These are phyloP conservation scores for Cepphus grylle DNA, from an alignment of 2,113 vertebrate genomes.

Conservation along the genomic window DNA sequence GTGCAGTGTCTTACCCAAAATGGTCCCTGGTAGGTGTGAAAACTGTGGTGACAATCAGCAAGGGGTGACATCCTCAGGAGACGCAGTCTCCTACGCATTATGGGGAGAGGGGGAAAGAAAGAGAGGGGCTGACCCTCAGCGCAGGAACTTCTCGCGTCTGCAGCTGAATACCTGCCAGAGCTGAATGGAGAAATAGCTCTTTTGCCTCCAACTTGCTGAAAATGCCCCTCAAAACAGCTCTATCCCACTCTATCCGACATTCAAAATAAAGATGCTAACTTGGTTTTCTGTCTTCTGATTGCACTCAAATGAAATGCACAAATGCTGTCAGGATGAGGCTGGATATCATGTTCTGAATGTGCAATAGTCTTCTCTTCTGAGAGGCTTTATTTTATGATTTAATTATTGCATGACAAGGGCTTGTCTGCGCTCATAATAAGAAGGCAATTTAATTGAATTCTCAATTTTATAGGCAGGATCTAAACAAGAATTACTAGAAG, in stretches of 20 bases:
- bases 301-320: background rate
- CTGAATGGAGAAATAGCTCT: background rate
- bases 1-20: background rate
- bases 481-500: constrained; percentile 22
- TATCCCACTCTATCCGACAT: background rate
- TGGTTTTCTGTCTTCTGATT: background rate
- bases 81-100: rapidly evolving
- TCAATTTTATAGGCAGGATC: background rate
- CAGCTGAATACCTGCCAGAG: background rate
- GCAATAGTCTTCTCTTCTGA: background rate
- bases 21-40: background rate
- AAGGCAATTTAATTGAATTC: background rate
- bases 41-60: background rate
- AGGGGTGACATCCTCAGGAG: background rate
- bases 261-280: background rate
- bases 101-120: background rate
- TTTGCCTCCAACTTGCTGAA: background rate
- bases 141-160: background rate
- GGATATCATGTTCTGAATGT: background rate
- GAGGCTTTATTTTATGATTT: constrained; percentile 4
- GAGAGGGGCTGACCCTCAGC: background rate
- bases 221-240: background rate
- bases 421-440: background rate
- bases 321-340: background rate
- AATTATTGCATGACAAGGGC: background rate